Evolutionary conservation across 2,113 vertebrate genomes (phyloP), one percentile per base, ranked within the genome.

Genomic region (Antennarius striatus): DNA sequence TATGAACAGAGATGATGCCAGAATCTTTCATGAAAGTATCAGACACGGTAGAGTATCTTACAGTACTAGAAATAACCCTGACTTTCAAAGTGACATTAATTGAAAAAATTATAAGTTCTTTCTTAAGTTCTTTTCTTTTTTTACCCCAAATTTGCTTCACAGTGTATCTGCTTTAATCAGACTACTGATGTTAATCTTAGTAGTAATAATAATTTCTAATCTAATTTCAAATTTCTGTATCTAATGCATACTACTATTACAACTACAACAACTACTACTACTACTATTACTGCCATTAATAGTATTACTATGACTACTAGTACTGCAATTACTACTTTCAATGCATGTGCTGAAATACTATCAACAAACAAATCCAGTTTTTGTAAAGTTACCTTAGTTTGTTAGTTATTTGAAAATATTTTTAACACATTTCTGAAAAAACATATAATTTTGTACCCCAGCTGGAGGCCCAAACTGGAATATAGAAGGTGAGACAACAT

Each of bases 401-500:
- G 56, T 70, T 49, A 68, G 75, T 79, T 68, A 14, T 58, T 64
- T 73, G 69, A 73, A 57, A 14, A 66, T 72, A 71, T 89, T 61
- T 86, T 89, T 79, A 83, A 88, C 68, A 14, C 13, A 63, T 82
- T 82, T 81, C 77, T 80, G 52, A 86, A 86, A 81, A 77, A 61
- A 79, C 53, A 88, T 89, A 84, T 84, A 90, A 92, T 86, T 93
- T 91, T 93, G 85, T 88, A 91, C 83, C 90, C 87, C 90, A 93
- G 92, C 92, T 89, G 92, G 92, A 92, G 89, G 90, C 90, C 86
- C 91, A 89, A 93, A 91, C 91, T 94, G 93, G 92, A 93, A 91
- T 91, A 91, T 92, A 90, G 91, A 94, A 93, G 93, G 92, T 93
- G 92, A 94, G 93, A 87, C 71, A 75, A 85, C 89, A 84, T 86